phyloP scores from a whole-genome alignment of 2,797 vertebrate genomes.

The Chaetophractus vellerosus region DNA sequence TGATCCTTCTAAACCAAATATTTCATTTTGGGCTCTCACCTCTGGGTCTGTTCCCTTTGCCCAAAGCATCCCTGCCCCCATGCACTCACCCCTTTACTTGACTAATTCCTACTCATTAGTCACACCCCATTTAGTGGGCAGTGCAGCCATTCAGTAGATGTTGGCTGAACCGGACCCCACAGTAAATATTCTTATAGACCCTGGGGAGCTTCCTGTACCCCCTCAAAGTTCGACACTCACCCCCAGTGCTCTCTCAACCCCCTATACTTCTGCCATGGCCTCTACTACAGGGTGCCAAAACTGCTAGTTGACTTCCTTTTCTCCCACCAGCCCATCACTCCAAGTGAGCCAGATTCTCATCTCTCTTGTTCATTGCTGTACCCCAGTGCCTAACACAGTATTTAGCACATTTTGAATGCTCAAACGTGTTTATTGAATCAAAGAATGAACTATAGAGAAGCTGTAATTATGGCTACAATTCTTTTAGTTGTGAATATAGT shows the following conservation, averaged over 20 bases:
- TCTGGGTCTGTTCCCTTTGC: background rate
- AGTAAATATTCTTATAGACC: background rate
- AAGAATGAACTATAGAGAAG: background rate
- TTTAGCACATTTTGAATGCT: background rate
- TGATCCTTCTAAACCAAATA: background rate
- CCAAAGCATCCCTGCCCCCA: background rate
- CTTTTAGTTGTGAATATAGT: too few relatives aligned
- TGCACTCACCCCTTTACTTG: background rate
- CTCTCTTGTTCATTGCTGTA: background rate
- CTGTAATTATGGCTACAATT: background rate
- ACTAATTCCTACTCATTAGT: background rate
- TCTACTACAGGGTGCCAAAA: background rate
- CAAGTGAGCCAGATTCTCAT: background rate
- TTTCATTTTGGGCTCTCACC: background rate
- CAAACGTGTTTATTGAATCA: background rate
- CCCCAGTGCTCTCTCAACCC: background rate
- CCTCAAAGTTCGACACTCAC: background rate
- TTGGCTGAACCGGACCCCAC: background rate
- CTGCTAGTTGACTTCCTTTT: background rate
- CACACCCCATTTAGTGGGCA: background rate
- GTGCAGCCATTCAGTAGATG: background rate
- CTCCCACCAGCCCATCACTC: background rate
- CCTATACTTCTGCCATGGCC: background rate
- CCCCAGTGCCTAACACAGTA: background rate
- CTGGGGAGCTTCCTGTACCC: too few relatives aligned